phyloP scores from a whole-genome alignment of 2,797 vertebrate genomes.

The Eidolon dupreanum region DNA sequence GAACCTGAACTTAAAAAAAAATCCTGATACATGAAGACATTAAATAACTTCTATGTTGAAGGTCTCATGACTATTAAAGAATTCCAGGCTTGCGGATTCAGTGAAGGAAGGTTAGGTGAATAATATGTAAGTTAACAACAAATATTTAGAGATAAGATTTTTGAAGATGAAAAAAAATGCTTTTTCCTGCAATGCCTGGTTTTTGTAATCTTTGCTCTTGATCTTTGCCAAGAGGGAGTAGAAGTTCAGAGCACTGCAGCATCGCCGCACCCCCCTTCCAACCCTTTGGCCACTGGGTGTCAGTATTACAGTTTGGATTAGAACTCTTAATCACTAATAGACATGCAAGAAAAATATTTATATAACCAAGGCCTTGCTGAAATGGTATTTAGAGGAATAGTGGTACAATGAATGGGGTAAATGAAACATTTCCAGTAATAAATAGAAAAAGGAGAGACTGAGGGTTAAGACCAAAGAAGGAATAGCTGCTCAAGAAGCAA shows the following conservation, averaged over 20 bases:
- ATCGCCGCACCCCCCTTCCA: background rate
- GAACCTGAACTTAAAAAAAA: slow-evolving; percentile 5
- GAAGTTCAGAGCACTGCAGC: background rate
- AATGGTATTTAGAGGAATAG: background rate
- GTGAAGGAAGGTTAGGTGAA: background rate
- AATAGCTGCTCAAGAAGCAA: background rate
- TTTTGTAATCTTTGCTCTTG: slow-evolving; percentile 2
- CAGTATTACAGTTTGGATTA: slow-evolving; percentile 37
- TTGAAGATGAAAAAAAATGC: background rate
- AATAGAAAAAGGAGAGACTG: background rate
- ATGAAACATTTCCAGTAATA: background rate
- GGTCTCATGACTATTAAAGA: background rate
- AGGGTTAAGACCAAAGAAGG: background rate
- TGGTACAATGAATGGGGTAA: background rate
- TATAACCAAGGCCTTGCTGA: background rate
- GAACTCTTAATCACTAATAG: background rate
- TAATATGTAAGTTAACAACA: background rate
- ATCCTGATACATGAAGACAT: background rate
- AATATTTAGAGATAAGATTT: background rate
- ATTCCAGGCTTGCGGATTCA: background rate
- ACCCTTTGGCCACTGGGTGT: background rate
- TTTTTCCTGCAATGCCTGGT: background rate
- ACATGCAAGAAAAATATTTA: background rate
- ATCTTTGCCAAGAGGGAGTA: background rate
- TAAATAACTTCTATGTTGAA: slow-evolving; percentile 1